Conservation (phyloP, 2,888 invertebrate species). For the Clanis bilineata region DNA sequence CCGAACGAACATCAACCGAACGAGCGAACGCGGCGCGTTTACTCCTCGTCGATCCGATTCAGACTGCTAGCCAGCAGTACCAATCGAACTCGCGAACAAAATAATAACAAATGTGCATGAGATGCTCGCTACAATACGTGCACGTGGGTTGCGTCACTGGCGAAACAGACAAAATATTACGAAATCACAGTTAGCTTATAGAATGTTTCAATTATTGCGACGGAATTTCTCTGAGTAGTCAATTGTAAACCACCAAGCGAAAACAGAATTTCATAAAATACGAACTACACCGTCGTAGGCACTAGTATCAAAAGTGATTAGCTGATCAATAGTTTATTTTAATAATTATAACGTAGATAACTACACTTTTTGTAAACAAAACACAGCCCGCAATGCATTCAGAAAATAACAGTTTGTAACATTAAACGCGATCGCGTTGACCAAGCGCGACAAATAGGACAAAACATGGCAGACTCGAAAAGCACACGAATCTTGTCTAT, state of each 20-base stretch:
- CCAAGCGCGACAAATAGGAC: conserved; percentile 82
- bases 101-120: conserved; percentile 88
- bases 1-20: conserved; percentile 53
- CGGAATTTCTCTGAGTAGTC: conserved; percentile 56
- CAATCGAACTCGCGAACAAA: conserved; percentile 86
- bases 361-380: conserved; percentile 78
- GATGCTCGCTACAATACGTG: conserved; percentile 74
- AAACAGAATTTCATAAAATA: conserved; percentile 70
- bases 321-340: conserved; percentile 52
- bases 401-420: conserved; percentile 71
- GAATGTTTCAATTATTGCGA: conserved; percentile 52
- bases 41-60: conserved; percentile 66
- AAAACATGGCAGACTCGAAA: conserved; percentile 82
- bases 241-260: conserved; percentile 59
- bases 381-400: conserved; percentile 75
- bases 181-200: conserved; percentile 48
- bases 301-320: conserved; percentile 58
- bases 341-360: conserved; percentile 59
- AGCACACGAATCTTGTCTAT: conserved; percentile 74
- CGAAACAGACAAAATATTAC: conserved; percentile 53
- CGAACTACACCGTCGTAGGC: conserved; percentile 68
- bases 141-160: conserved; percentile 80
- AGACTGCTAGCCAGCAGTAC: conserved; percentile 52
- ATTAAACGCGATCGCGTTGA: conserved; percentile 76
- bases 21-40: conserved; percentile 66